phyloP scores from a whole-genome alignment of 2,888 invertebrate species.

The Cerceris rybyensis region DNA sequence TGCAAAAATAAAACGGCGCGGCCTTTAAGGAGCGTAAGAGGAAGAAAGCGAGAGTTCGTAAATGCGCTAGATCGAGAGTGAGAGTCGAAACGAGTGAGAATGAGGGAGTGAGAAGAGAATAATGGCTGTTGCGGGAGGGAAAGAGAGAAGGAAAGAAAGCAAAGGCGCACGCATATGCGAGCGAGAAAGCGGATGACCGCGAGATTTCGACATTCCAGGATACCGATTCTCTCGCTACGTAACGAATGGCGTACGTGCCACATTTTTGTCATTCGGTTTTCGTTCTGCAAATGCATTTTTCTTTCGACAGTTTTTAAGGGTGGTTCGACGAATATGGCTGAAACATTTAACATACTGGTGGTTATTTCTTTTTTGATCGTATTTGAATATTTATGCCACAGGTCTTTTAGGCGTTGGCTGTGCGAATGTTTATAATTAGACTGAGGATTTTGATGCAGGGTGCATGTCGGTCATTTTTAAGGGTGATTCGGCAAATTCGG shows the following conservation, averaged over 20 bases:
- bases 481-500: too few species aligned
- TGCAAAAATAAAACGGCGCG: not conserved
- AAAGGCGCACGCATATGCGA: conserved; percentile 1
- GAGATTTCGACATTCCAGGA: conserved; percentile 31
- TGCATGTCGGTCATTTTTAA: too few species aligned
- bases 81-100: conserved; percentile 18
- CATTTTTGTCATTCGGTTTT: conserved; percentile 7
- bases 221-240: conserved; percentile 3
- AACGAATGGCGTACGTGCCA: not conserved
- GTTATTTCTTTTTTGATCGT: too few species aligned
- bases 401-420: too few species aligned
- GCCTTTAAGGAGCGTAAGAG: not conserved
- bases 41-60: not conserved
- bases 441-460: too few species aligned
- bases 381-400: too few species aligned
- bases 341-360: too few species aligned
- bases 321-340: too few species aligned
- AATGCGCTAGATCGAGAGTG: conserved; percentile 41
- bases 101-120: conserved; percentile 42
- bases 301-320: not conserved
- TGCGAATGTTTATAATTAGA: too few species aligned
- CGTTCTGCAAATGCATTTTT: not conserved
- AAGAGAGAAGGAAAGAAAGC: conserved; percentile 28
- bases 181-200: conserved; percentile 5
- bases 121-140: conserved; percentile 44